A percentile compares a stretch with the other conserved stretches of the same genome.
phyloP scores from a whole-genome alignment of 2,888 invertebrate species.

The Capitulum mitella region DNA sequence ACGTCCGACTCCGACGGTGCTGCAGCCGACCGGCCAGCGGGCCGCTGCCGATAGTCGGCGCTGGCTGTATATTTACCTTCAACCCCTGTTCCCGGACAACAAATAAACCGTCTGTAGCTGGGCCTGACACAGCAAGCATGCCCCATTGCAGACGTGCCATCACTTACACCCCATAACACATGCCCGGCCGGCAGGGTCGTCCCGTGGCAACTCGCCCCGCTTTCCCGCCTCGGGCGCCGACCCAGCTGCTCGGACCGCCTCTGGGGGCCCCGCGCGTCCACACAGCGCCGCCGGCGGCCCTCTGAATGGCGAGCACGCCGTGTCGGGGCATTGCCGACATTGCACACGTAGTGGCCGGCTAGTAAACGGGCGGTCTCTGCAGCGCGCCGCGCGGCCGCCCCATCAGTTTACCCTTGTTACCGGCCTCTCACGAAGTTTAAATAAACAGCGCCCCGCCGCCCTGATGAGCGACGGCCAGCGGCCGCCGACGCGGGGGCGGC shows the following conservation, averaged over 20 bases:
- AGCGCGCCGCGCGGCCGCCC: background rate
- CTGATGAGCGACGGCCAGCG: background rate
- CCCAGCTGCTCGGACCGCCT: too few species aligned
- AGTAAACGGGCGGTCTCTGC: background rate
- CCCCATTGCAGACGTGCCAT: background rate
- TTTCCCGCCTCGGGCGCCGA: too few species aligned
- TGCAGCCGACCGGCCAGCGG: too few species aligned
- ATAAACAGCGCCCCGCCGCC: background rate
- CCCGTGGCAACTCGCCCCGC: too few species aligned
- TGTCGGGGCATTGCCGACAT: background rate
- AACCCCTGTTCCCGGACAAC: background rate
- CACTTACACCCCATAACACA: background rate
- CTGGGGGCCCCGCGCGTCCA: too few species aligned
- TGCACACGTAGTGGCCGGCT: background rate
- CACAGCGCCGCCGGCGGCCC: too few species aligned
- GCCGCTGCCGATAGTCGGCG: too few species aligned
- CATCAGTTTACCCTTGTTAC: constrained; percentile 12
- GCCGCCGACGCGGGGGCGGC: background rate
- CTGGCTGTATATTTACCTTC: constrained; percentile 8
- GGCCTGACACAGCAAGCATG: background rate
- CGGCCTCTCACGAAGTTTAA: background rate
- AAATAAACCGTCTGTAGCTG: background rate
- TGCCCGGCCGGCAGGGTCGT: too few species aligned
- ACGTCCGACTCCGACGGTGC: too few species aligned
- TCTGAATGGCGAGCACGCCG: background rate